These are phyloP conservation scores for Trichonephila clavata DNA, from an alignment of 1,140 invertebrate species.

Conservation along the genomic window DNA sequence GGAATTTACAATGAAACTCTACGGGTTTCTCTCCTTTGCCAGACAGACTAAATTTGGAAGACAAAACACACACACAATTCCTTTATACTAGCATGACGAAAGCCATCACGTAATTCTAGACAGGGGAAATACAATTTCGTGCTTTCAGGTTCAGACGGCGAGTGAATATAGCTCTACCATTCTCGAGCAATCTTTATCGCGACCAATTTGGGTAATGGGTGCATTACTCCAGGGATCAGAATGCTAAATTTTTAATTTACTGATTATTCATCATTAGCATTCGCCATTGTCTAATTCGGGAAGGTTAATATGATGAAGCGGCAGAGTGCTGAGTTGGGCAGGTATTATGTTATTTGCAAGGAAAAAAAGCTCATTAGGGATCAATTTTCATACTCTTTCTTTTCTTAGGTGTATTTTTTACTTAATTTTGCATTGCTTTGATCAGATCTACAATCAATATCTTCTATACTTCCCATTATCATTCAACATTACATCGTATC, in stretches of 20 bases:
- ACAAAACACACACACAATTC: background rate
- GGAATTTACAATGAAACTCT: background rate
- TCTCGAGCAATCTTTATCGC: background rate
- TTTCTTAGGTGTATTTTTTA: too few relatives aligned
- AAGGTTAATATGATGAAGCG: too few relatives aligned
- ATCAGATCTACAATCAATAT: too few relatives aligned
- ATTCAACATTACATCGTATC: too few relatives aligned
- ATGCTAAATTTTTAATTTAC: background rate
- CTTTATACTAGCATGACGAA: background rate
- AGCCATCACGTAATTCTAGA: background rate
- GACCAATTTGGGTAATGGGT: constrained; percentile 1
- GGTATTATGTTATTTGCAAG: too few relatives aligned
- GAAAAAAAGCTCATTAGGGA: too few relatives aligned
- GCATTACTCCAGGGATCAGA: background rate
- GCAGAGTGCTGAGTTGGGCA: too few relatives aligned
- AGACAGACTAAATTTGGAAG: background rate
- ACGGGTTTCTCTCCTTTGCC: background rate
- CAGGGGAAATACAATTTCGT: background rate
- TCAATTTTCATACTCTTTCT: too few relatives aligned
- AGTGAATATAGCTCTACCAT: background rate
- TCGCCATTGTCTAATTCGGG: too few relatives aligned
- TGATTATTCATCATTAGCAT: background rate
- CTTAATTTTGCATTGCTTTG: too few relatives aligned
- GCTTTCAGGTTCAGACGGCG: background rate
- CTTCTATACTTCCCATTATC: too few relatives aligned